These are phyloP conservation scores for Lamprologus sp. DNA, from an alignment of 2,113 vertebrate genomes.

Conservation along the genomic window DNA sequence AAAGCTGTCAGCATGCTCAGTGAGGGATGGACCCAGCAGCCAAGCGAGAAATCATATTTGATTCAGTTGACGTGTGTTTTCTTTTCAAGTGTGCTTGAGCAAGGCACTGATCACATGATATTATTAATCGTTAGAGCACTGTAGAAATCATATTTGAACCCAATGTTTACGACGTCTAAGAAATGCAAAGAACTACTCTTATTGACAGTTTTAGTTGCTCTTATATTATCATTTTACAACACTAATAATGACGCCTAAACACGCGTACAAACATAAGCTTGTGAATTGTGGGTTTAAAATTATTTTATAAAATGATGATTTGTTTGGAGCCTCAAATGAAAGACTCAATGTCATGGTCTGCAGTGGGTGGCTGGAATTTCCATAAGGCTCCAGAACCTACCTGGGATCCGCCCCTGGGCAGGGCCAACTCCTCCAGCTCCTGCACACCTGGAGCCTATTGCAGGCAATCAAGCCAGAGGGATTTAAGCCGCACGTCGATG, in stretches of 20 bases:
- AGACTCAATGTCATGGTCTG: neutral
- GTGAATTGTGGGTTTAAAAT: neutral
- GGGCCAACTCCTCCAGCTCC: too few relatives aligned
- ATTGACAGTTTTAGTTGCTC: neutral
- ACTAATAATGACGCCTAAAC: rapidly evolving
- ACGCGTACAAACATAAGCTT: rapidly evolving
- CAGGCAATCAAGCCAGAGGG: too few relatives aligned
- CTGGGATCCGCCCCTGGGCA: too few relatives aligned
- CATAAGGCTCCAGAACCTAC: too few relatives aligned
- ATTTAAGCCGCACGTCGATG: too few relatives aligned
- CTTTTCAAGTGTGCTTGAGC: neutral
- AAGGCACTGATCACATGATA: neutral
- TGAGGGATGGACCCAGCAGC: neutral
- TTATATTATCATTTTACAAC: neutral
- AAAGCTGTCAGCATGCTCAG: neutral
- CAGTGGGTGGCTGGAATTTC: too few relatives aligned
- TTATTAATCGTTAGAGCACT: neutral
- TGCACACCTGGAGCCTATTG: too few relatives aligned
- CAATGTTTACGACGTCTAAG: rapidly evolving
- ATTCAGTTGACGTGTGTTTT: neutral
- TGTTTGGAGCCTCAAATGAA: neutral
- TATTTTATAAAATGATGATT: rapidly evolving
- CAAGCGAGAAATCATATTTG: neutral
- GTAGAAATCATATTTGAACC: rapidly evolving
- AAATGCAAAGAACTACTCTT: neutral